Percentiles rank a stretch among this genome's conserved stretches.
Evolutionary conservation across 2,888 invertebrate genomes (phyloP).

Genomic region (Lingula anatina): DNA sequence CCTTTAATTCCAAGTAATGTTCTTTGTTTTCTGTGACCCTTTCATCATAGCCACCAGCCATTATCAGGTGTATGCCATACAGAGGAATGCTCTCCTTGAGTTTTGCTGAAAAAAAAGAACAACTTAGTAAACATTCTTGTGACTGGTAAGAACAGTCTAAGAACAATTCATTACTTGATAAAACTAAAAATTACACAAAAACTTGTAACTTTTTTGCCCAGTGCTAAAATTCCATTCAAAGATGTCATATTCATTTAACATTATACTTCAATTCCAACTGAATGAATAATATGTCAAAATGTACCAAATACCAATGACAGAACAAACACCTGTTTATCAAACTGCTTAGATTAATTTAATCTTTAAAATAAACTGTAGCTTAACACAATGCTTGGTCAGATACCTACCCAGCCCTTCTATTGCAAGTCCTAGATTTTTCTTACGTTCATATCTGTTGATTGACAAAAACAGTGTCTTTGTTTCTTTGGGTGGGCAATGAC

Average conservation of each 20-base stretch:
- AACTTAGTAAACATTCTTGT: not conserved
- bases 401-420: conserved; percentile 71
- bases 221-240: too few species aligned
- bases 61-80: conserved; percentile 67
- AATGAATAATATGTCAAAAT: too few species aligned
- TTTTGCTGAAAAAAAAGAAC: conserved; percentile 34
- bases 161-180: not conserved
- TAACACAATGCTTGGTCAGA: too few species aligned
- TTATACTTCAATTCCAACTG: too few species aligned
- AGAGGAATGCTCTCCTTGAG: conserved; percentile 18
- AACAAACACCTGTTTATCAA: too few species aligned
- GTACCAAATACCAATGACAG: too few species aligned
- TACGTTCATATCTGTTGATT: conserved; percentile 94
- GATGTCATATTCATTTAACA: too few species aligned
- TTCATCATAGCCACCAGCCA: conserved; percentile 95
- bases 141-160: too few species aligned
- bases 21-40: conserved; percentile 81
- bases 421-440: conserved; percentile 88
- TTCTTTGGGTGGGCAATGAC: conserved; percentile 33
- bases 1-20: conserved; percentile 71
- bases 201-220: too few species aligned
- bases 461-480: conserved; percentile 69
- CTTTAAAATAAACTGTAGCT: too few species aligned
- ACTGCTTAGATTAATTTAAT: too few species aligned
- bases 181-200: not conserved